Conservation (phyloP, 2,113 vertebrate genomes). For the Struthio camelus region DNA sequence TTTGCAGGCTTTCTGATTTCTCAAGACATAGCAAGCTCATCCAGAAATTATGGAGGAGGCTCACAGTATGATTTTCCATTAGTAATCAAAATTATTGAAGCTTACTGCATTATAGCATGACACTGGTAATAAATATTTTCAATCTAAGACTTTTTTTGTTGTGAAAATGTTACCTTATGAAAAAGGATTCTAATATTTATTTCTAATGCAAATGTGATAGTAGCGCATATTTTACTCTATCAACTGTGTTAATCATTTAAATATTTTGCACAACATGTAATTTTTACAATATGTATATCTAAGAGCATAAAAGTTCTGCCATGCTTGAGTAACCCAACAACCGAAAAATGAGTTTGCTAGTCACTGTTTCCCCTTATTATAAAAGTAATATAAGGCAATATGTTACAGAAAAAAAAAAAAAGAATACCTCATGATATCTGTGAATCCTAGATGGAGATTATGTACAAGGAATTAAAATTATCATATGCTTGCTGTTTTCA, state of each 20-base stretch:
- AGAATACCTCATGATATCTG: neutral
- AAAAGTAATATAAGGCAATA: neutral
- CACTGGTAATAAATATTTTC: neutral
- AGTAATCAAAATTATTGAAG: slow-evolving; percentile 41
- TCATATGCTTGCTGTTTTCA: neutral
- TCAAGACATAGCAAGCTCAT: neutral
- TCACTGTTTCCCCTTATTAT: neutral
- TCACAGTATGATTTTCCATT: neutral
- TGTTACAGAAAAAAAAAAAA: neutral
- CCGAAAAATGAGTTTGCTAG: neutral
- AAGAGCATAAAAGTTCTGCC: neutral
- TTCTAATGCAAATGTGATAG: neutral
- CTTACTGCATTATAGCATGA: neutral
- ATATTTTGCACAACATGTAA: neutral
- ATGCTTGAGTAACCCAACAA: neutral
- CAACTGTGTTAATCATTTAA: neutral
- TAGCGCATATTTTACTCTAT: neutral
- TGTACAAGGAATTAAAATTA: neutral
- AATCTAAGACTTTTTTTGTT: neutral
- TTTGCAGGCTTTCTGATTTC: slow-evolving; percentile 9
- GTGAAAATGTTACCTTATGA: neutral
- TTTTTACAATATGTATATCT: neutral
- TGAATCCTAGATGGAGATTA: neutral
- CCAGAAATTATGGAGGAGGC: slow-evolving; percentile 6
- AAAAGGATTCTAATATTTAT: neutral